Base-by-base conservation (phyloP, 2,797 vertebrate species). In the Enteromius viviparus region DNA sequence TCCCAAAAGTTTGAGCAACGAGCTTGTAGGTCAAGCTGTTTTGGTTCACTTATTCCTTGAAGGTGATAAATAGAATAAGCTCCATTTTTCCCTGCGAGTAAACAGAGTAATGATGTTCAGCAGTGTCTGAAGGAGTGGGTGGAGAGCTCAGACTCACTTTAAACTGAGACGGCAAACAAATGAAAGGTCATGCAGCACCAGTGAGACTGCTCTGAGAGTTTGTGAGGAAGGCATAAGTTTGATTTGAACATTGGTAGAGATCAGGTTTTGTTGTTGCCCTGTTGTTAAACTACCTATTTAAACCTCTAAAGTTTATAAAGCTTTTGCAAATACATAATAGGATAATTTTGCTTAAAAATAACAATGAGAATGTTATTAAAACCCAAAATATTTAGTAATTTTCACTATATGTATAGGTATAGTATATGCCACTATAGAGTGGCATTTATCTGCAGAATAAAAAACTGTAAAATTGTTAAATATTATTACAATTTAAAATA, bases 1-100 rank as follows among this genome's bases (percentile, higher is more conserved):
- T 88, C 86, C 90, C 87, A 34, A 34, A 68, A 85, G 89, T 72
- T 83, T 85, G 85, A 84, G 82, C 89, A 86, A 89, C 72, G 76
- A n/a, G 71, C 60, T 76, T 75, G 68, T 40, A 26, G 49, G 71
- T 81, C 68, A 14, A 23, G 64, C 60, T 68, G 80, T 80, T 65
- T 86, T 89, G 83, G 21, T 66, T 37, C 49, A 37, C 60, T 3
- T 70, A 64, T 74, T 85, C 55, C 47, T 74, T 66, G 78, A 26
- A 62, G 49, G 72, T 77, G 81, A 78, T 71, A 70, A 83, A 78
- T 77, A 51, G 55, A 77, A 78, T 76, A 8, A 51, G 51, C 49
- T 40, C 9, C 19, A 21, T 66, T 40, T 75, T 21, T n/a, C 37
- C 53, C 21, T 49, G 14, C 0, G 58, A 75, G 70, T 64, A 81